Conservation (phyloP, 1,140 invertebrate species). For the Hycleus cichorii region DNA sequence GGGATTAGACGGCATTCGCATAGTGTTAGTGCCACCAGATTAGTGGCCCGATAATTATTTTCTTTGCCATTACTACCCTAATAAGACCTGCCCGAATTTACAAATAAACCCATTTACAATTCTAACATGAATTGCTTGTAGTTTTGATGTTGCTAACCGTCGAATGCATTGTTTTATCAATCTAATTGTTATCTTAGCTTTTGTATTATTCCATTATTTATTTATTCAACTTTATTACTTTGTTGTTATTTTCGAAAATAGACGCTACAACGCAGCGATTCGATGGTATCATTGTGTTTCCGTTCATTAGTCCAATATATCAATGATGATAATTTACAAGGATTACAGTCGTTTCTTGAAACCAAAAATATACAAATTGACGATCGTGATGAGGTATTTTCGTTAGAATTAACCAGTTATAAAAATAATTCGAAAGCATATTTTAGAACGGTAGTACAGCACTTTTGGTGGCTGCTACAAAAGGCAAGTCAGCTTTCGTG, state of each 20-base stretch:
- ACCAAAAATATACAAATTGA: constrained; percentile 76
- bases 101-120: no score
- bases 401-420: constrained; percentile 21
- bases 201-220: background rate
- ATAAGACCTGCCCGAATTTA: no score
- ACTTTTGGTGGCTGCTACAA: constrained; percentile 78
- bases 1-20: constrained; percentile 47
- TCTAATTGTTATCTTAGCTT: background rate
- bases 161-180: background rate
- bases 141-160: background rate
- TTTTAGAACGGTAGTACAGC: constrained; percentile 82
- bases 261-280: constrained; percentile 62
- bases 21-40: constrained; percentile 42
- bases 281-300: constrained; percentile 79
- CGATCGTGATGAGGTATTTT: constrained; percentile 78
- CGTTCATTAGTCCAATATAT: constrained; percentile 71
- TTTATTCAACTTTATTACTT: background rate
- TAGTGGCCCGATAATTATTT: no score
- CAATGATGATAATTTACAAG: constrained; percentile 69
- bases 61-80: no score
- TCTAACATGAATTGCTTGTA: no score
- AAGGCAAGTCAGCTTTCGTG: constrained; percentile 74
- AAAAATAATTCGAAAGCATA: background rate
- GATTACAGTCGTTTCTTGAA: constrained; percentile 71
- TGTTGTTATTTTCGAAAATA: constrained; percentile 29